phyloP scores from a whole-genome alignment of 2,888 invertebrate genomes.

The Lapara coniferarum region DNA sequence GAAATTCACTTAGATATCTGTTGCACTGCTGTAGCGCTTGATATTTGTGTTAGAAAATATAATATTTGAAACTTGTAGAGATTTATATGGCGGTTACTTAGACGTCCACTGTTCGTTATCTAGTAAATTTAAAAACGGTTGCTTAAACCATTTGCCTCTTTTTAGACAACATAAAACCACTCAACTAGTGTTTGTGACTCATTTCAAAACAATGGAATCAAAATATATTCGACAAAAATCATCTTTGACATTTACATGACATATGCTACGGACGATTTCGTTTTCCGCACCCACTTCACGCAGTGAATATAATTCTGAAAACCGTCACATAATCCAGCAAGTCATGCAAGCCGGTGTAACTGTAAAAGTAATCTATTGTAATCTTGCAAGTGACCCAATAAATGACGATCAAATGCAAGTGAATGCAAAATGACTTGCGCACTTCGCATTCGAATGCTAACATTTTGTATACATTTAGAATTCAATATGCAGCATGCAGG shows the following conservation, averaged over 20 bases:
- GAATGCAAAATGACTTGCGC: constrained; percentile 41
- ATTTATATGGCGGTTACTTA: background rate
- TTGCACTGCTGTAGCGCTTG: constrained; percentile 19
- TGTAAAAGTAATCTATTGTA: constrained; percentile 22
- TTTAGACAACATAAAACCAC: background rate
- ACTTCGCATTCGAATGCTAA: constrained; percentile 36
- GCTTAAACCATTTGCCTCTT: background rate
- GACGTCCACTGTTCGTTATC: background rate
- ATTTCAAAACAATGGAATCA: background rate
- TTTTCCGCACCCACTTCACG: background rate
- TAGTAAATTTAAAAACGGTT: background rate
- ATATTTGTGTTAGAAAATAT: constrained; percentile 5
- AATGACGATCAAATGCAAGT: constrained; percentile 17
- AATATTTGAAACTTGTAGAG: background rate
- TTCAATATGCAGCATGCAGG: constrained; percentile 43
- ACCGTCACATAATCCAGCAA: background rate
- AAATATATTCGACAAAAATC: background rate
- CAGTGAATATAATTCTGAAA: background rate
- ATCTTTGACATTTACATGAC: background rate
- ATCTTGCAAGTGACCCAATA: constrained; percentile 18
- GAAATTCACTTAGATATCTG: constrained; percentile 21
- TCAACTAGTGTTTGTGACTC: background rate
- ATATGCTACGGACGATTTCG: background rate
- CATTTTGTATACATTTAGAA: constrained; percentile 44
- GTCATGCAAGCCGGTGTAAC: constrained; percentile 4